phyloP scores from a whole-genome alignment of 1,140 invertebrate species.

The Mamestra configurata region DNA sequence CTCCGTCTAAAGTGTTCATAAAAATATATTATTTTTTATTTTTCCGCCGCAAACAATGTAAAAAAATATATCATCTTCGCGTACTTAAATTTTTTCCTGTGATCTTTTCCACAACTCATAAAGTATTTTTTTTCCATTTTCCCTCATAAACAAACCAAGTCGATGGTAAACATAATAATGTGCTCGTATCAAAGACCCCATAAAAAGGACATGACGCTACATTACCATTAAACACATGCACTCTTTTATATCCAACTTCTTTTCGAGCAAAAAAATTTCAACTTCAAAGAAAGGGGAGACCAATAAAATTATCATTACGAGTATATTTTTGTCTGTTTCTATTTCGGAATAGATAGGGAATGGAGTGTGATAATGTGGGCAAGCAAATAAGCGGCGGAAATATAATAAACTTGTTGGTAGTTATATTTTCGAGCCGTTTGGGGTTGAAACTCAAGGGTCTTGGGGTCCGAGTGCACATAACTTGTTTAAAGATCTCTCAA shows the following conservation, averaged over 20 bases:
- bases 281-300: constrained; percentile 44
- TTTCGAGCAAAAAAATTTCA: constrained; percentile 3
- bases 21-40: too few relatives aligned
- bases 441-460: too few relatives aligned
- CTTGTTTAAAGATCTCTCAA: too few relatives aligned
- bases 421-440: too few relatives aligned
- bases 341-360: background rate
- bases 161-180: background rate
- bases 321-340: background rate
- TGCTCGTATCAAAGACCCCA: background rate
- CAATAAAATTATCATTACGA: constrained; percentile 49
- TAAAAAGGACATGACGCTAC: constrained; percentile 27
- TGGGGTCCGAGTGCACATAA: too few relatives aligned
- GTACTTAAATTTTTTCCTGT: background rate
- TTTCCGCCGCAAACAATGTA: too few relatives aligned
- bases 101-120: background rate
- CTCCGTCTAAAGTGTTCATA: too few relatives aligned
- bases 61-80: too few relatives aligned
- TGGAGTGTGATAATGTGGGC: background rate
- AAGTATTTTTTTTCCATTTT: background rate
- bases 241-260: background rate
- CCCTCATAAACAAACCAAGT: background rate
- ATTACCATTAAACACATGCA: constrained; percentile 42
- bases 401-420: too few relatives aligned
- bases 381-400: too few relatives aligned